Percentiles rank a stretch among this genome's conserved stretches.
phyloP scores from a whole-genome alignment of 2,888 invertebrate species.

The Protophormia terraenovae region DNA sequence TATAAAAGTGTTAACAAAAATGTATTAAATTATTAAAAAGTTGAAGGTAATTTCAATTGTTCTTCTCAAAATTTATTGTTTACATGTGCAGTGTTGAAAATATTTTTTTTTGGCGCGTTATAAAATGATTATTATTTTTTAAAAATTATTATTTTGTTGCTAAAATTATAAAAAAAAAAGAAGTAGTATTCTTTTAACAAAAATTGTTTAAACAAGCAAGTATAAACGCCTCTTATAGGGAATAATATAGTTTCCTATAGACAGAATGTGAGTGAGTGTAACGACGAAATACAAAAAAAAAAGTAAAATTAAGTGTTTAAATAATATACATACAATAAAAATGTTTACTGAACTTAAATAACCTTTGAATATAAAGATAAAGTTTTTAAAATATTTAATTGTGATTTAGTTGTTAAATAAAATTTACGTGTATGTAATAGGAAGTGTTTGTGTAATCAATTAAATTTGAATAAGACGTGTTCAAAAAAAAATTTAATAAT shows the following conservation, averaged over 20 bases:
- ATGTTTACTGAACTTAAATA: background rate
- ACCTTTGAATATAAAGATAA: background rate
- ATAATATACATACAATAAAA: background rate
- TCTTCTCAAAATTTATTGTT: conserved; percentile 21
- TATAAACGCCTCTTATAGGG: background rate
- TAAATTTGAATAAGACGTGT: background rate
- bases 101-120: conserved; percentile 56
- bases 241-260: background rate
- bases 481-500: background rate
- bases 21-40: background rate
- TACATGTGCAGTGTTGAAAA: conserved; percentile 18
- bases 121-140: no score
- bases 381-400: background rate
- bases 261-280: background rate
- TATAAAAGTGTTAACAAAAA: background rate
- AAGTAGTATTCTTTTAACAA: background rate
- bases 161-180: background rate
- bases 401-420: background rate
- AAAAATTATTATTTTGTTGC: background rate
- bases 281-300: background rate
- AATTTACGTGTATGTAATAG: background rate
- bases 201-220: background rate
- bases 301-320: background rate
- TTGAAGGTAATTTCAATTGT: conserved; percentile 7
- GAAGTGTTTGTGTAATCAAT: background rate